Percentiles rank a stretch among this genome's conserved stretches.
Conservation (phyloP, 2,797 vertebrate genomes). For the Cygnus olor region DNA sequence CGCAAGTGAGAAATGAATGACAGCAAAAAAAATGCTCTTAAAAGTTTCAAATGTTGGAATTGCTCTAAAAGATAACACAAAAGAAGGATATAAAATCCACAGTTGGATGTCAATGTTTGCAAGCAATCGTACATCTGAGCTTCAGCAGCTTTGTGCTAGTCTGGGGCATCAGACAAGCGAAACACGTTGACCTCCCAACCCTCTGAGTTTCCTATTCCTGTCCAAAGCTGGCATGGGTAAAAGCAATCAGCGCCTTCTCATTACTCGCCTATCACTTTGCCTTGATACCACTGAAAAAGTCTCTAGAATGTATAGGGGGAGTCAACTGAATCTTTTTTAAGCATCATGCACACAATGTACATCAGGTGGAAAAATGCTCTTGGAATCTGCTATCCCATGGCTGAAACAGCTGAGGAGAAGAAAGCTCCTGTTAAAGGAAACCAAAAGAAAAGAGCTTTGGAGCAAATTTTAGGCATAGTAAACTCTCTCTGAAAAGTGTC, state of each 20-base stretch:
- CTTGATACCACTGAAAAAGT: neutral
- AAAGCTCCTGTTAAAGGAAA: neutral
- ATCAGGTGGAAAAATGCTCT: neutral
- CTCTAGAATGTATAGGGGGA: neutral
- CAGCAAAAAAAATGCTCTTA: slow-evolving; percentile 19
- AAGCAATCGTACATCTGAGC: slow-evolving; percentile 49
- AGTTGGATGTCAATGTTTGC: neutral
- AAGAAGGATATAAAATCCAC: neutral
- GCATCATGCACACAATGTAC: neutral
- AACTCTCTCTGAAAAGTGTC: neutral
- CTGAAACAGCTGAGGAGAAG: neutral
- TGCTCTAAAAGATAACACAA: slow-evolving; percentile 13
- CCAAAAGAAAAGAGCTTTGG: neutral
- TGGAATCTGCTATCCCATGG: neutral
- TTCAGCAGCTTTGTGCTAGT: neutral
- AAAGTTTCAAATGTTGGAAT: slow-evolving; percentile 13
- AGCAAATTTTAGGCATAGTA: neutral
- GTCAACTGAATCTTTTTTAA: neutral
- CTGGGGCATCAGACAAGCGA: neutral
- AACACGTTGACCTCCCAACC: slow-evolving; percentile 60
- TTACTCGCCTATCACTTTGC: neutral
- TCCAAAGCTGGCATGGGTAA: slow-evolving; percentile 32
- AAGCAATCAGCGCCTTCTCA: slow-evolving; percentile 44
- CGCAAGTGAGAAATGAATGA: slow-evolving; percentile 1
- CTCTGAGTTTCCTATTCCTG: slow-evolving; percentile 44